Evolutionary conservation across 2,113 vertebrate genomes (phyloP), one percentile per base, ranked within the genome.

Genomic region (Riparia riparia): DNA sequence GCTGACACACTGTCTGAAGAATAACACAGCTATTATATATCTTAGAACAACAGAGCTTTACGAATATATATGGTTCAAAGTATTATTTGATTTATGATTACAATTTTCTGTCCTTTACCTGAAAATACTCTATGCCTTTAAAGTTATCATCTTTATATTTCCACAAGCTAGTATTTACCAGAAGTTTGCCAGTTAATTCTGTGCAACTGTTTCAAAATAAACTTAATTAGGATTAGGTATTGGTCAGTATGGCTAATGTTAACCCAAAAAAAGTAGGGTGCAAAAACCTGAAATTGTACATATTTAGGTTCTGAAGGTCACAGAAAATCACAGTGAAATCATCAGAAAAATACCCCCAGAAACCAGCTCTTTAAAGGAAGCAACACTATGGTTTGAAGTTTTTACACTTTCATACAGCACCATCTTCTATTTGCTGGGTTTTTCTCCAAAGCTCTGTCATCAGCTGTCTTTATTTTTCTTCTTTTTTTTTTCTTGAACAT

Each of bases 281-380:
- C 10, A 74, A 44, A 87, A 26, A 1, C 2, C 7, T 69, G 34
- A 82, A 56, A 47, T 49, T 39, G 17, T 24, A 49, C 3, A 13
- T 37, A 45, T 68, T 89, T 25, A 14, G 7, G 5, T 76, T 71
- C n/a, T 80, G 51, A 82, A 86, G 16, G 18, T 4, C 18, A 51
- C 17, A 56, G 28, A 57, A 85, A 63, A 41, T 41, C 37, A 61
- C 26, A 60, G 24, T 26, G 10, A 73, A 50, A 69, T 3, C 28
- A 60, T 60, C 34, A 39, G 51, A n/a, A 28, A 45, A 7, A 58
- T 26, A 7, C 3, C 0, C 0, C 1, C 16, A 14, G 2, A 51
- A 74, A 86, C 7, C 6, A 42, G 3, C 4, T 56, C 5, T 80
- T 77, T 81, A 37, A 73, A 69, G 11, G 39, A 69, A 53, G 8